Evolutionary conservation across 2,888 invertebrate genomes (phyloP), one percentile per base, ranked within the genome.

Genomic region (Julus scanicus): DNA sequence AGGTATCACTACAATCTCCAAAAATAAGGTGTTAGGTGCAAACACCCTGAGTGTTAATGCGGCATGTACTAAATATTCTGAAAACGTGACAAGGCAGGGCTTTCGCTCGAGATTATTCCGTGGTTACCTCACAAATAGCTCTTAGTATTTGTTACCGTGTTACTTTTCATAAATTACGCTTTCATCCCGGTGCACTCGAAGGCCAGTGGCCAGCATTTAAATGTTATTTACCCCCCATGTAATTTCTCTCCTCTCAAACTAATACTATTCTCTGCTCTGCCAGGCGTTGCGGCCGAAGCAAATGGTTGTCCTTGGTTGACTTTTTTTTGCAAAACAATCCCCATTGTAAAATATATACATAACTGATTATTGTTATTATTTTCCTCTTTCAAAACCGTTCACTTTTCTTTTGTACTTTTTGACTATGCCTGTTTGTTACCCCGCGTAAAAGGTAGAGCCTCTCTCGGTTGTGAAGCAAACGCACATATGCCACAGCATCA

Each of bases 341-440:
- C 80, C 80, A 80, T 80, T 80, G 80, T 80, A 80, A 80, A 29
- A 80, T 80, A 80, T 80, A 80, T 80, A 80, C 80, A 80, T 80
- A 80, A 80, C 80, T 80, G 80, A 80, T 80, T 80, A 80, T 39
- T 37, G 80, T 80, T 80, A 80, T 80, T 80, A 80, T 80, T 80
- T 44, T 80, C 29, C 80, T 80, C 80, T 80, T 80, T 80, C 80
- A 37, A 80, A 39, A 39, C 15, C 29, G 71, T 71, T 71, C 80
- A 80, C 80, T 80, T 80, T 80, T 80, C 80, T 80, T 80, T 80
- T 80, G 37, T 80, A 80, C 80, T 80, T 80, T 80, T 80, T 80
- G 80, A 80, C 80, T 80, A 80, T 80, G 80, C 13, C 37, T 80
- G 80, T 80, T 80, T 80, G 80, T 39, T 80, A 80, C 80, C 80